Evolutionary conservation across 2,888 invertebrate species (phyloP), one percentile per base, ranked within the genome.

Genomic region (Mimas tiliae): DNA sequence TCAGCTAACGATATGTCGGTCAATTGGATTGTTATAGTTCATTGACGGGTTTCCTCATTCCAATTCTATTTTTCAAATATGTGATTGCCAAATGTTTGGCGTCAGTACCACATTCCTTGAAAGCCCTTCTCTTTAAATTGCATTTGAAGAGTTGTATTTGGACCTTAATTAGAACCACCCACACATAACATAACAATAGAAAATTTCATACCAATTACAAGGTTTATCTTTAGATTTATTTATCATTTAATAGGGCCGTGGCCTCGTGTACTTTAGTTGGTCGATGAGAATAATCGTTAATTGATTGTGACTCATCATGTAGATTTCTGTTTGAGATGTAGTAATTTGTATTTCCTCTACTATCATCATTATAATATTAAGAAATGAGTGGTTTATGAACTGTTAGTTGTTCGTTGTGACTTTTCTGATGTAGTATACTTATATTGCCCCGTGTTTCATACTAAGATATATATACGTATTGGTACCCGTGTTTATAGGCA

Each of bases 21-120:
- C 65, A 34, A 50, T 19, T 27, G 47, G 58, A 58, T 34, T 48
- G 63, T 68, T 69, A 67, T 70, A 66, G 68, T 70, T 70, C 67
- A 69, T 65, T 69, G 68, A 68, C 66, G 73, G 66, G 66, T 70
- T 76, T 78, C 68, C 72, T 70, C 69, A 71, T 76, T 68, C 68
- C 64, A 71, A 69, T 69, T 68, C 70, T 63, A 14, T 64, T 65
- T 66, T 68, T 74, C 62, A 70, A 69, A 73, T 70, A 70, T 50
- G 67, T 67, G 69, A 69, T 65, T 74, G 74, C 76, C 76, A 77
- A 77, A 71, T 69, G 62, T 72, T 71, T 70, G 69, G 65, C 66
- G 21, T 64, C 53, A 58, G 64, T 11, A 67, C 70, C 52, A 67
- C 53, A 50, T 45, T 74, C 64, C 67, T 62, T 14, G 47, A 19